Evolutionary conservation across 2,113 vertebrate species (phyloP), one percentile per base, ranked within the genome.

Genomic region (Scomber scombrus): DNA sequence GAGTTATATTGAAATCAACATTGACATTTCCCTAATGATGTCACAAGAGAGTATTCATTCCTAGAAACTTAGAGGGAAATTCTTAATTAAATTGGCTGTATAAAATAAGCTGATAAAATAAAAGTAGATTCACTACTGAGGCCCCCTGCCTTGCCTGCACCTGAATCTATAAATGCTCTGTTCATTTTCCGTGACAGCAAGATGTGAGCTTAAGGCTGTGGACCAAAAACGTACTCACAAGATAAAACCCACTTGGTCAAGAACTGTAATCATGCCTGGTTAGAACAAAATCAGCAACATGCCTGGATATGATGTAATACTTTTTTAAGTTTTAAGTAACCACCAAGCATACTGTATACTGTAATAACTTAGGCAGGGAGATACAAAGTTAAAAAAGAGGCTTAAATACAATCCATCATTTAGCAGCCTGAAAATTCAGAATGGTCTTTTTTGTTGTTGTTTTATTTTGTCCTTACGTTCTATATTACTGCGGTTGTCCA

Each of bases 21-120:
- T n/a, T 45, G 50, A 3, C 11, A 40, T 85, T 51, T 21, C 61
- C 69, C 75, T 62, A 29, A 70, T 51, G 80, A 65, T 71, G 50
- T 65, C 29, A 78, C 46, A 29, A 40, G 49, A 71, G 19, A 62
- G 13, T 6, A 16, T 60, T 70, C n/a, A 55, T 3, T 3, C 13
- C 2, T 0, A 45, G 5, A 71, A 62, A 23, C 29, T 31, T 9
- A 0, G 2, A 2, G 2, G 8, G 8, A 10, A 40, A 40, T 40
- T 40, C 1, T 8, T 9, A 40, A 40, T 40, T 40, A 40, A 40
- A 40, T 40, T 40, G 34, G 9, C 34, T 10, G 34, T 40, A 9
- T 7, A 40, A 40, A 8, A 40, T 40, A 8, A 40, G 34, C 7
- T 40, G 34, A 40, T 40, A 40, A 8, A 40, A 40, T 9, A 9